These are phyloP conservation scores for Helicoverpa armigera DNA, from an alignment of 1,140 invertebrate species.

Conservation along the genomic window DNA sequence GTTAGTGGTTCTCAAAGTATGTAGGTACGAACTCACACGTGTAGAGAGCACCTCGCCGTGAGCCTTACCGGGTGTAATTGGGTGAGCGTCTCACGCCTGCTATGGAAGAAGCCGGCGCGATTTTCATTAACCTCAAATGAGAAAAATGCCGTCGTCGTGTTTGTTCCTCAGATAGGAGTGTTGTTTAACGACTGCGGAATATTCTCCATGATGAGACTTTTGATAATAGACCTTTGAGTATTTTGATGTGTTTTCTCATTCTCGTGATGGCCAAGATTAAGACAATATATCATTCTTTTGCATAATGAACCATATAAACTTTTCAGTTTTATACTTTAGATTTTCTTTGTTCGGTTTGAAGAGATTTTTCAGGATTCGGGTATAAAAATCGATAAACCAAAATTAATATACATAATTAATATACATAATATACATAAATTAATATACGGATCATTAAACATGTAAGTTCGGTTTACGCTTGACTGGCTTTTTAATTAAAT, in stretches of 20 bases:
- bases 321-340: not conserved
- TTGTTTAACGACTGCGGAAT: not conserved
- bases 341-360: not conserved
- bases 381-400: no score
- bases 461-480: constrained; percentile 13
- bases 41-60: constrained; percentile 19
- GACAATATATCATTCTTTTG: not conserved
- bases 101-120: constrained; percentile 65
- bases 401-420: no score
- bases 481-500: constrained; percentile 36
- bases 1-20: constrained; percentile 35
- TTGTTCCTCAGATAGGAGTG: constrained; percentile 54
- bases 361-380: not conserved
- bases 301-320: not conserved
- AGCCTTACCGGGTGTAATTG: constrained; percentile 61
- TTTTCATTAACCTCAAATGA: constrained; percentile 84
- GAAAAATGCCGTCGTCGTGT: constrained; percentile 74
- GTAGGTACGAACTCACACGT: not conserved
- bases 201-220: constrained; percentile 19
- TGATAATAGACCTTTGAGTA: not conserved
- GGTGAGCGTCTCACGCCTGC: constrained; percentile 66
- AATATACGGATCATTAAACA: constrained; percentile 26
- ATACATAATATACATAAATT: no score
- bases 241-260: constrained; percentile 16
- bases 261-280: not conserved